Evolutionary conservation across 2,797 vertebrate species (phyloP).

Genomic region (Vireo griseus): DNA sequence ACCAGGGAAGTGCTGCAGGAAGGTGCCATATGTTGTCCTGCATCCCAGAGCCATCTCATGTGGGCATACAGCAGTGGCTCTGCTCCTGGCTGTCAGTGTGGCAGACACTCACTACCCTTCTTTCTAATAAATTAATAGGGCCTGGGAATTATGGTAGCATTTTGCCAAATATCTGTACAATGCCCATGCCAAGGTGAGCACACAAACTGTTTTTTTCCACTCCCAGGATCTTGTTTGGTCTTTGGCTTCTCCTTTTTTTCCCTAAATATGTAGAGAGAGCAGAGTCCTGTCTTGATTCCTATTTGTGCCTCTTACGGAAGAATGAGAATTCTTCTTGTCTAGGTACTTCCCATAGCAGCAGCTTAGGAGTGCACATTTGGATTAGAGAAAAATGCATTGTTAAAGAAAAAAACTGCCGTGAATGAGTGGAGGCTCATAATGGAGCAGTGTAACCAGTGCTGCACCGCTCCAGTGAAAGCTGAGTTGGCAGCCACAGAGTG

Average conservation of each 20-base stretch:
- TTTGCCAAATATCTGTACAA: neutral
- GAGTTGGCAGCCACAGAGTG: neutral
- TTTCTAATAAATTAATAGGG: neutral
- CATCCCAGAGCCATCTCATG: neutral
- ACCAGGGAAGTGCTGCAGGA: neutral
- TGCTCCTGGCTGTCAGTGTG: neutral
- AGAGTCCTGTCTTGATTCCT: neutral
- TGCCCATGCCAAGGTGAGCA: neutral
- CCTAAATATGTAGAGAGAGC: neutral
- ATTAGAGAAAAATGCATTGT: neutral
- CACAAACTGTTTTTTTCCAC: neutral
- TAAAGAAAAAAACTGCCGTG: neutral
- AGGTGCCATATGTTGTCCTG: accelerated
- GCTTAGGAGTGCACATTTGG: neutral
- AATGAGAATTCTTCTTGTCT: neutral
- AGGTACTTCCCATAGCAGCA: neutral
- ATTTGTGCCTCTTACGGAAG: neutral
- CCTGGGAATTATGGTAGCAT: neutral
- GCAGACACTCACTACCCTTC: neutral
- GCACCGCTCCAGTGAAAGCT: neutral
- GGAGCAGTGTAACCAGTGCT: neutral
- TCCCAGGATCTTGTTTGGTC: neutral
- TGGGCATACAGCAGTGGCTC: neutral
- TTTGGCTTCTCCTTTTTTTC: neutral
- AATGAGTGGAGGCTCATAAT: neutral